Base-by-base conservation (phyloP, 2,888 invertebrate genomes). In the Leptothorax acervorum region DNA sequence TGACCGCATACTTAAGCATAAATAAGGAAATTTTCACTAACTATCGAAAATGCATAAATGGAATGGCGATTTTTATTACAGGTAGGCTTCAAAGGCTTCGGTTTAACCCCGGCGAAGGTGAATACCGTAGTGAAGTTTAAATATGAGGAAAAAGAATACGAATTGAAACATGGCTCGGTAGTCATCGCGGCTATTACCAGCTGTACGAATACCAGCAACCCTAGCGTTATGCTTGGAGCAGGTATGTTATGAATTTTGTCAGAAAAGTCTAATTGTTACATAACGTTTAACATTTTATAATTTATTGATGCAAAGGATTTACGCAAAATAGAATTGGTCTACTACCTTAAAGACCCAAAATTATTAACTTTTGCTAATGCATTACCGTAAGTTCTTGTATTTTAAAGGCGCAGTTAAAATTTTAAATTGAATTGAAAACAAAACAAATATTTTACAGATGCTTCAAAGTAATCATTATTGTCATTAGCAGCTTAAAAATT, bases 131-230 rank as follows among this genome's bases (percentile, higher is more conserved):
- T 97, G 0, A 96, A 97, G 90, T 98, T 99, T 95, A 96, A 97
- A 79, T 98, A 95, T 95, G 97, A 99, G 92, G 97, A 97, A 8
- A 96, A 96, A 87, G 97, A 97, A 86, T 99, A 98, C 95, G 96
- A 95, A 60, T 96, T 99, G 87, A 96, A 95, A 0, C 99, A 99
- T 94, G 99, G 99, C 3, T 98, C 98, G 1, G 99, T 99, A 31
- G 97, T 99, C 82, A 99, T 99, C 89, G 99, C 99, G 0, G 99
- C 99, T 76, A 99, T 99, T 91, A 99, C 99, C 0, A 99, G 98
- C 39, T 99, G 99, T 95, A 99, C 99, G 78, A 99, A 99, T 94
- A 99, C 99, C 0, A 98, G 98, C 91, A 99, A 99, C 95, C 99
- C 99, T 0, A 99, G 99, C 89, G 99, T 99, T 8, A 99, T 99